phyloP scores from a whole-genome alignment of 2,113 vertebrate species.

The Pomatostomus ruficeps region DNA sequence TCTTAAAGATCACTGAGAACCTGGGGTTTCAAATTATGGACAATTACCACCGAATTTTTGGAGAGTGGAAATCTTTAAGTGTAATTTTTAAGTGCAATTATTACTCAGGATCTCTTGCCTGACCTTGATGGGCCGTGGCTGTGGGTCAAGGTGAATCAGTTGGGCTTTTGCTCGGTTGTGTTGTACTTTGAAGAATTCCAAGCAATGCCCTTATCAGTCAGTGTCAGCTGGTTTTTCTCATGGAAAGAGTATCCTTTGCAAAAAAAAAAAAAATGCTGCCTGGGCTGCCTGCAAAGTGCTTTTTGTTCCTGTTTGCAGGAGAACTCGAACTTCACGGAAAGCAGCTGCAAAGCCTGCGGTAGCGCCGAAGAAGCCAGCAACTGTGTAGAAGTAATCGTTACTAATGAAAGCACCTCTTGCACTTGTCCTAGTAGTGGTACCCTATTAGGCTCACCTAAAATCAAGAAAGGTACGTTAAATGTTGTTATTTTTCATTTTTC shows the following conservation, averaged over 20 bases:
- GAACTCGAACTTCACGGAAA: conserved; percentile 77
- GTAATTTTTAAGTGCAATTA: accelerated
- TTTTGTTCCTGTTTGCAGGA: conserved; percentile 68
- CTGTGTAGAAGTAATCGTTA: conserved; percentile 79
- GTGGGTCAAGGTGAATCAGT: background rate
- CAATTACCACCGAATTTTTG: background rate
- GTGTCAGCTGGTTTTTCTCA: background rate
- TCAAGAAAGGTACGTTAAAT: conserved; percentile 81
- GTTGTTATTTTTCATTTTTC: background rate
- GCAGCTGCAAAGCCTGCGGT: conserved; percentile 84
- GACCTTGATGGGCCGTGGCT: background rate
- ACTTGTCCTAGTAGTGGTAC: conserved; percentile 80
- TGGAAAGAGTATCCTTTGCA: background rate
- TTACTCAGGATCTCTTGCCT: background rate
- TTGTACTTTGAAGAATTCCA: background rate
- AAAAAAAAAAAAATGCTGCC: background rate
- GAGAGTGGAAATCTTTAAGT: background rate
- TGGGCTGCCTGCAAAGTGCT: background rate
- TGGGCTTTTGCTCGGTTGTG: background rate
- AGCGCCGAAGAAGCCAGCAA: conserved; percentile 71
- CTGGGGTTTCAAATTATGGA: background rate
- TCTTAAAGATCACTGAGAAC: background rate
- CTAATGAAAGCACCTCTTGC: conserved; percentile 81
- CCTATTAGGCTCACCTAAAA: conserved; percentile 83
- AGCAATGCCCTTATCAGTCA: background rate